A percentile compares a stretch with the other conserved stretches of the same genome.
Conservation (phyloP, 2,113 vertebrate species). For the Thymallus thymallus region DNA sequence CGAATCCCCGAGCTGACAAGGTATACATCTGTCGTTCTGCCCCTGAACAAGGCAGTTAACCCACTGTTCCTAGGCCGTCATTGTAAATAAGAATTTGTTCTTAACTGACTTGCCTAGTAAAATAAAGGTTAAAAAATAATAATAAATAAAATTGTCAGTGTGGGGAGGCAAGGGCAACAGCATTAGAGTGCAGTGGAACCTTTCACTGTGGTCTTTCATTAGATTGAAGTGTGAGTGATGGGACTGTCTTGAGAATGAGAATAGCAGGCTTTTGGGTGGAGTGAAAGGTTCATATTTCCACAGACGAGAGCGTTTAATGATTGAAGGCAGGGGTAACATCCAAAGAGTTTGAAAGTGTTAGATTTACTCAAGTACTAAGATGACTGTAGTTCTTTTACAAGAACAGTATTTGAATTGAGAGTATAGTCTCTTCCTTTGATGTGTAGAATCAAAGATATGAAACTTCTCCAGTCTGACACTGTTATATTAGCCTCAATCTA, state of each 20-base stretch:
- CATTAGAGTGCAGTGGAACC: conserved; percentile 15
- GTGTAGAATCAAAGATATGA: conserved; percentile 54
- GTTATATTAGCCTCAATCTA: conserved; percentile 27
- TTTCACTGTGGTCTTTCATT: conserved; percentile 37
- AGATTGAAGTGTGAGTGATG: conserved; percentile 30
- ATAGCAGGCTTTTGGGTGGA: conserved; percentile 12
- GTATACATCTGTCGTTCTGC: too few relatives aligned
- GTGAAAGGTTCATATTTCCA: conserved; percentile 20
- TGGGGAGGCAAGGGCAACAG: conserved; percentile 20
- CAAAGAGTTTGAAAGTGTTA: conserved; percentile 34
- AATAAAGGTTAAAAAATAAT: too few relatives aligned
- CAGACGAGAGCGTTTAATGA: conserved; percentile 35
- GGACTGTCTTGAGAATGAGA: conserved; percentile 20
- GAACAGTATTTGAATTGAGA: conserved; percentile 37
- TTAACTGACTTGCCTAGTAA: too few relatives aligned
- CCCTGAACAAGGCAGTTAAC: too few relatives aligned
- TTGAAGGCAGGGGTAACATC: conserved; percentile 39
- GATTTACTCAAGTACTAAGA: conserved; percentile 47
- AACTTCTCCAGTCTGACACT: conserved; percentile 32
- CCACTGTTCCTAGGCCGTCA: too few relatives aligned
- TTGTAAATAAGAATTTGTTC: too few relatives aligned
- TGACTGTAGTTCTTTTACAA: conserved; percentile 23
- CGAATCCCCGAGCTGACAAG: too few relatives aligned
- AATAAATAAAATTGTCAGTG: too few relatives aligned
- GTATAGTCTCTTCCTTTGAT: conserved; percentile 44